These are phyloP conservation scores for Homarus gammarus DNA, from an alignment of 2,888 invertebrate genomes.

Conservation along the genomic window DNA sequence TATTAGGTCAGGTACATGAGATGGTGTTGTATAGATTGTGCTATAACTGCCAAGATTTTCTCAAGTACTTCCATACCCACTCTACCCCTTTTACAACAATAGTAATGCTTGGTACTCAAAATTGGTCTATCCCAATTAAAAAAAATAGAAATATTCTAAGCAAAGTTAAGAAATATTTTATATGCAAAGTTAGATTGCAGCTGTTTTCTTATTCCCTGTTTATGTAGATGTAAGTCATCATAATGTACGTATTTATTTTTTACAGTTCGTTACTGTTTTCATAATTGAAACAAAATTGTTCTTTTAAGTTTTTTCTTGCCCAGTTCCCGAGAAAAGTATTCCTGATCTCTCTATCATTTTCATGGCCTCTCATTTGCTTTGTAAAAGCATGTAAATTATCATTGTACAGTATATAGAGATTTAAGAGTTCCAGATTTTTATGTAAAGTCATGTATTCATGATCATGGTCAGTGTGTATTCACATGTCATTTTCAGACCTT, in stretches of 20 bases:
- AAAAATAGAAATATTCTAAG: slow-evolving; percentile 13
- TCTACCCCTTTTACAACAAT: slow-evolving; percentile 9
- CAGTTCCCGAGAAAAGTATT: slow-evolving; percentile 44
- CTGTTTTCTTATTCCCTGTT: slow-evolving; percentile 35
- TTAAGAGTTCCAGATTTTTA: slow-evolving; percentile 73
- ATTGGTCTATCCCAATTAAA: slow-evolving; percentile 42
- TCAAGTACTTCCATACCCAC: slow-evolving; percentile 48
- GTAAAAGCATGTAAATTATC: slow-evolving; percentile 68
- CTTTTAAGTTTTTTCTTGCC: slow-evolving; percentile 2
- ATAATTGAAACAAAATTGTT: slow-evolving; percentile 11
- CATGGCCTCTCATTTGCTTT: slow-evolving; percentile 62
- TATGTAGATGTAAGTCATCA: slow-evolving; percentile 22
- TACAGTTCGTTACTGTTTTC: slow-evolving; percentile 46
- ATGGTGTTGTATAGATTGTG: slow-evolving; percentile 22
- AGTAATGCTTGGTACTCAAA: slow-evolving; percentile 34
- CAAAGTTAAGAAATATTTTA: slow-evolving; percentile 33
- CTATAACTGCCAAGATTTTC: slow-evolving; percentile 49
- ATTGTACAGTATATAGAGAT: slow-evolving; percentile 70
- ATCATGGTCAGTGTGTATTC: slow-evolving; percentile 73
- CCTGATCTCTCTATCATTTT: slow-evolving; percentile 61
- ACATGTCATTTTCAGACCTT: slow-evolving; percentile 72
- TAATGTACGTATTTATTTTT: slow-evolving; percentile 48
- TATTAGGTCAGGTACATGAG: slow-evolving; percentile 6
- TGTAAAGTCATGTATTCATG: slow-evolving; percentile 70
- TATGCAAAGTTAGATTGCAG: slow-evolving; percentile 33